Evolutionary conservation across 2,113 vertebrate species (phyloP).

Genomic region (Lagopus muta): DNA sequence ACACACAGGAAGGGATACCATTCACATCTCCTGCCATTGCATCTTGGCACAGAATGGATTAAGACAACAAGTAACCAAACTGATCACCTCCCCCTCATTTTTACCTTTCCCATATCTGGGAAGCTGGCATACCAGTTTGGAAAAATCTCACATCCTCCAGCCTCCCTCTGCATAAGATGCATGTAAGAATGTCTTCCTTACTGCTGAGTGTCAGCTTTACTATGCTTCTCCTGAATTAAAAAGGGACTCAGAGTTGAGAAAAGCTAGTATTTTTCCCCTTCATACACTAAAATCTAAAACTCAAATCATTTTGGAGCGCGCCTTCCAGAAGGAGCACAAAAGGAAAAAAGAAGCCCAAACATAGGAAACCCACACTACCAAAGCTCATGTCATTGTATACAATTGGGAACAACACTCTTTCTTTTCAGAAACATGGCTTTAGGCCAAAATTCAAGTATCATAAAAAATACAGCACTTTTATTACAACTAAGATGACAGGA

Average conservation of each 20-base stretch:
- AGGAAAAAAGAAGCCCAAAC: neutral
- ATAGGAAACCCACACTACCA: neutral
- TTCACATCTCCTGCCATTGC: neutral
- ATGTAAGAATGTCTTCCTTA: neutral
- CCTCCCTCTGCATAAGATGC: neutral
- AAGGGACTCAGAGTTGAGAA: neutral
- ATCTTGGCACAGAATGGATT: neutral
- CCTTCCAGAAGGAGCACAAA: neutral
- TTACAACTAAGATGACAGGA: neutral
- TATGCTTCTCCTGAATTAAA: neutral
- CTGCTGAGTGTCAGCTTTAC: neutral
- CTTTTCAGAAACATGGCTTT: neutral
- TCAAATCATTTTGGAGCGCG: neutral
- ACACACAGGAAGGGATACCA: neutral
- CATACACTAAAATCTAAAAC: neutral
- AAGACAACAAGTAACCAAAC: neutral
- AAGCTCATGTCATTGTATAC: neutral
- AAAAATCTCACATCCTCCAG: neutral
- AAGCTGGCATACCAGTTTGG: neutral
- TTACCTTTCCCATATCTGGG: neutral
- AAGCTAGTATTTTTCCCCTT: neutral
- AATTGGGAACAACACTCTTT: neutral
- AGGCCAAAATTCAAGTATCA: neutral
- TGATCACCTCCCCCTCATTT: neutral
- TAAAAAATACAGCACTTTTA: neutral